Evolutionary conservation across 2,888 invertebrate species (phyloP).

Genomic region (Rotaria macrura): DNA sequence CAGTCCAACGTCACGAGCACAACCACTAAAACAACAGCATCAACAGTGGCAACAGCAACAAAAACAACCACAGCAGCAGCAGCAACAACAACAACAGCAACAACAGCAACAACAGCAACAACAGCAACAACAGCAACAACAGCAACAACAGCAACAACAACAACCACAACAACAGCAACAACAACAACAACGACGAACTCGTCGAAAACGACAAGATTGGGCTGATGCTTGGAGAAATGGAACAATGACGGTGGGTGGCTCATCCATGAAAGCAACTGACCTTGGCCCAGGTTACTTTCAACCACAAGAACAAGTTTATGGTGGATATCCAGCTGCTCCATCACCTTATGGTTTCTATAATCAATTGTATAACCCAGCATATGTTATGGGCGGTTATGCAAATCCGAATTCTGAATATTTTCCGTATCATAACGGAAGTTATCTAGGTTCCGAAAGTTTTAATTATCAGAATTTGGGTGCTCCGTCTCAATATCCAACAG

Average conservation of each 20-base stretch:
- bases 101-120: neutral
- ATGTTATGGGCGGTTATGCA: neutral
- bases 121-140: neutral
- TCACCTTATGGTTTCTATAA: neutral
- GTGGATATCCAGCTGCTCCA: conserved; percentile 1
- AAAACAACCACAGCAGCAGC: neutral
- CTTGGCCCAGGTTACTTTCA: neutral
- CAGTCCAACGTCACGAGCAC: neutral
- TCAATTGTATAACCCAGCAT: neutral
- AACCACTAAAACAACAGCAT: neutral
- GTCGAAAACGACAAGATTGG: neutral
- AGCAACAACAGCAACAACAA: neutral
- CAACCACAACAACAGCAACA: neutral
- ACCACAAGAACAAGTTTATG: neutral
- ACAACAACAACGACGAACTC: neutral
- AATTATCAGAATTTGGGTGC: neutral
- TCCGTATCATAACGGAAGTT: neutral
- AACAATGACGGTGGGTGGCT: neutral
- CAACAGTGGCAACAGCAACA: neutral
- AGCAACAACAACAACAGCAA: neutral
- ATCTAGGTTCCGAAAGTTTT: neutral
- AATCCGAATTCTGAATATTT: neutral
- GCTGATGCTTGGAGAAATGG: neutral
- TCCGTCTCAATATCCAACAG: neutral
- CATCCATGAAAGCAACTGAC: neutral